These are phyloP conservation scores for Pseudachorutes palmiensis DNA, from an alignment of 1,140 invertebrate species.

Conservation along the genomic window DNA sequence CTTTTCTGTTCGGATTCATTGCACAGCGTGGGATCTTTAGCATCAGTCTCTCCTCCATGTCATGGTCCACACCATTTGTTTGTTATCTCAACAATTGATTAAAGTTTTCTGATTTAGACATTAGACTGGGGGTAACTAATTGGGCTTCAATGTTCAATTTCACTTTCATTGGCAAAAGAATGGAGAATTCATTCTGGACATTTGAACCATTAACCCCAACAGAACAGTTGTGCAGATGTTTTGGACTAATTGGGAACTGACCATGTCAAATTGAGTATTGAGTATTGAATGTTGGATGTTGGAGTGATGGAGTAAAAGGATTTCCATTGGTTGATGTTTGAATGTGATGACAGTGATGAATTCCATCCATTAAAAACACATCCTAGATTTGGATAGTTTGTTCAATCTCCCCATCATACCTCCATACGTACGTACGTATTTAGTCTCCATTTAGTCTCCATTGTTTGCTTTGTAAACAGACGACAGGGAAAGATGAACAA, in stretches of 20 bases:
- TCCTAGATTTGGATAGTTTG: constrained; percentile 5
- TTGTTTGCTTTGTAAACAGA: constrained; percentile 12
- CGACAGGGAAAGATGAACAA: constrained; percentile 36
- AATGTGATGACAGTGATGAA: constrained; percentile 37
- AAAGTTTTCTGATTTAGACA: constrained; percentile 18
- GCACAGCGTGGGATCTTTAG: constrained; percentile 36
- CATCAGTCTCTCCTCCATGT: constrained; percentile 26
- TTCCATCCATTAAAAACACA: constrained; percentile 35
- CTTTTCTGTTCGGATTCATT: constrained; percentile 1
- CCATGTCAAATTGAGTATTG: no score
- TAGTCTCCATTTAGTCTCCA: background rate
- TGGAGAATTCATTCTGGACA: no score
- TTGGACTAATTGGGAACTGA: no score
- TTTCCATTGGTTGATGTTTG: no score
- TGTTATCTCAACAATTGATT: constrained; percentile 31
- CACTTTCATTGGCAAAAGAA: no score
- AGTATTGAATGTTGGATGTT: no score
- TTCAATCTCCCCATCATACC: background rate
- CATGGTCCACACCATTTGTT: constrained; percentile 25
- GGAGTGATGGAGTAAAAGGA: no score
- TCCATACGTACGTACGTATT: no score
- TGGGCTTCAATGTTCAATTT: constrained; percentile 1
- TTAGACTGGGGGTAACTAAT: constrained; percentile 31
- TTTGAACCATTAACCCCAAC: no score
- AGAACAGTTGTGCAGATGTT: no score